Evolutionary conservation across 1,140 invertebrate species (phyloP).

Genomic region (Hylaeus volcanicus): DNA sequence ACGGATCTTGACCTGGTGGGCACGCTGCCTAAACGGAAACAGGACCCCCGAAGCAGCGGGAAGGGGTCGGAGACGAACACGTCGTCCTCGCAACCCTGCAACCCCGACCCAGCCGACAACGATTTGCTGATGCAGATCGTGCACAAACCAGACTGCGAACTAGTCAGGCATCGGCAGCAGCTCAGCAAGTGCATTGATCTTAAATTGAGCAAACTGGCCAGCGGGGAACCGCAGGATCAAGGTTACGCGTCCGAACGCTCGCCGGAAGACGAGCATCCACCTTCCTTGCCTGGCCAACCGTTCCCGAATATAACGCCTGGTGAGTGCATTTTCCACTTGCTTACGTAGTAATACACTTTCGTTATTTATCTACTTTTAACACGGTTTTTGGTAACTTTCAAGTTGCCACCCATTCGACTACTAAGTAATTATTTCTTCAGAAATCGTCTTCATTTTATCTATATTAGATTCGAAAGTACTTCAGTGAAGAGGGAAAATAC

Average conservation of each 20-base stretch:
- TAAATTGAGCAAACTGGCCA: conserved; percentile 73
- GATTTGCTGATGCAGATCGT: conserved; percentile 68
- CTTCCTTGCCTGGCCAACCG: conserved; percentile 81
- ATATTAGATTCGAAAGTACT: too few relatives aligned
- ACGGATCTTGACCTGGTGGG: conserved; percentile 72
- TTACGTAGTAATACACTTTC: too few relatives aligned
- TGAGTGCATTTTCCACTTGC: conserved; percentile 48
- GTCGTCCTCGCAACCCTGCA: conserved; percentile 59
- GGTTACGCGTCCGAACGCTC: conserved; percentile 89
- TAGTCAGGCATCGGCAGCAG: conserved; percentile 70
- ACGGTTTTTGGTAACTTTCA: not conserved
- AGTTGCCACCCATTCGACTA: too few relatives aligned
- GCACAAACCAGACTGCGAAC: conserved; percentile 75
- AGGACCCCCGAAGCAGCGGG: conserved; percentile 54
- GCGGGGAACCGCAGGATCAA: conserved; percentile 85
- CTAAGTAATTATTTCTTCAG: too few relatives aligned
- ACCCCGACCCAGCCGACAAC: conserved; percentile 66
- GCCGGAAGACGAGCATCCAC: conserved; percentile 87
- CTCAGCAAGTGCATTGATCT: conserved; percentile 66
- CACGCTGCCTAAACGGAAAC: conserved; percentile 72
- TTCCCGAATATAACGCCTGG: conserved; percentile 73
- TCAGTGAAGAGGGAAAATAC: too few relatives aligned
- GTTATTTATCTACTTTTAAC: too few relatives aligned
- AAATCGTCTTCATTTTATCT: too few relatives aligned
- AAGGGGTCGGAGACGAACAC: conserved; percentile 40